Conservation (phyloP, 1,140 invertebrate genomes). For the Neelides sp. region DNA sequence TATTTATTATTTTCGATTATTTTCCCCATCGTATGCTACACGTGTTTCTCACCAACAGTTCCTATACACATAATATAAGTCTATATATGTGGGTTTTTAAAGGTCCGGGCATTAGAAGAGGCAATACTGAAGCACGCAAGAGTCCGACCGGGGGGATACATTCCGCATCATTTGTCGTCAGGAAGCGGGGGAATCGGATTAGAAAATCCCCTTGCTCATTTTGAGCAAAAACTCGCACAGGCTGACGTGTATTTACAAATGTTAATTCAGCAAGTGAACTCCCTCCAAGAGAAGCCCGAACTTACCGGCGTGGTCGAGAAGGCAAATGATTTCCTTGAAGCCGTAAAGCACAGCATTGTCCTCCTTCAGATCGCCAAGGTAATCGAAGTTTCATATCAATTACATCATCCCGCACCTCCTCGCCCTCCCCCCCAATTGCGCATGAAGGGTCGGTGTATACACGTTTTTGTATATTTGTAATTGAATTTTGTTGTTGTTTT, state of each 20-base stretch:
- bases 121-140: conserved; percentile 71
- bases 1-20: no score
- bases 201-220: conserved; percentile 36
- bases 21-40: no score
- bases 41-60: no score
- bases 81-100: no score
- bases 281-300: conserved; percentile 34
- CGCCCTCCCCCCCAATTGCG: no score
- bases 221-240: conserved; percentile 83
- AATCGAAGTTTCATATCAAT: conserved; percentile 33
- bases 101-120: conserved; percentile 78
- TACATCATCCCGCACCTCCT: no score
- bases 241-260: conserved; percentile 92
- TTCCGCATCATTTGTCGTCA: conserved; percentile 20
- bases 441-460: no score
- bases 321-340: conserved; percentile 59
- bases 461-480: no score
- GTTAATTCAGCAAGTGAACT: conserved; percentile 81
- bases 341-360: conserved; percentile 94
- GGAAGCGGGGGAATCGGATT: conserved; percentile 7
- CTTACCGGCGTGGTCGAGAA: conserved; percentile 23
- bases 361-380: conserved; percentile 94
- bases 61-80: no score
- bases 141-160: conserved; percentile 26
- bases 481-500: no score